Base-by-base conservation (phyloP, 2,797 vertebrate species). In the Knipowitschia caucasica region DNA sequence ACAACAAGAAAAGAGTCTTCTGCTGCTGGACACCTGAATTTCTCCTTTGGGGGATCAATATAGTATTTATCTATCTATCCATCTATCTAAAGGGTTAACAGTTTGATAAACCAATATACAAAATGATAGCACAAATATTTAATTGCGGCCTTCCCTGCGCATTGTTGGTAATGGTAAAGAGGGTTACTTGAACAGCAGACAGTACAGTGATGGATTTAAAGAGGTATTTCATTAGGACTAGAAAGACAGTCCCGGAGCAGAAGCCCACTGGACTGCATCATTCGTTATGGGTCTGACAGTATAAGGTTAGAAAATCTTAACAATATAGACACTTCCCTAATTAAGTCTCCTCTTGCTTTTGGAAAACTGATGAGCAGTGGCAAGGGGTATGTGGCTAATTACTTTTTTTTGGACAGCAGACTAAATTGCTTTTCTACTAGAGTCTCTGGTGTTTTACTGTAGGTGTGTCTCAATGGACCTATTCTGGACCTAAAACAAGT, bases 311-410 rank as follows among this genome's bases (percentile, higher is more conserved):
- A 73, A 64, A 58, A 62, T 84, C 65, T 73, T 73, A 71, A 59
- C 54, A 52, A 59, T 68, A 73, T 61, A 77, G 81, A 78, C 84
- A 85, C 59, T 72, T 75, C 26, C 53, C 72, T 87, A 86, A 89
- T 88, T 83, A 85, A 81, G 72, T 79, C 64, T 71, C 86, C 64
- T 64, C 74, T 80, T 71, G 64, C 75, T 83, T 71, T 75, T 72
- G 80, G 70, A 75, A 50, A 83, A 83, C 62, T 89, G 86, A 90
- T 87, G 82, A 63, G 52, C 78, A 65, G 59, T 78, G 64, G 78
- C 79, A 62, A 59, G 45, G 55, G 74, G 73, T 86, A 75, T 80
- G 75, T 64, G 62, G 66, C 74, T 86, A 89, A 89, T 89, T 88
- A 83, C 67, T 67, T 59, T 35, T 73, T 69, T 80, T 76, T 60